Conservation (phyloP, 37 sponge, comb jelly and placozoan species). For the Petrosia ficiformis region DNA sequence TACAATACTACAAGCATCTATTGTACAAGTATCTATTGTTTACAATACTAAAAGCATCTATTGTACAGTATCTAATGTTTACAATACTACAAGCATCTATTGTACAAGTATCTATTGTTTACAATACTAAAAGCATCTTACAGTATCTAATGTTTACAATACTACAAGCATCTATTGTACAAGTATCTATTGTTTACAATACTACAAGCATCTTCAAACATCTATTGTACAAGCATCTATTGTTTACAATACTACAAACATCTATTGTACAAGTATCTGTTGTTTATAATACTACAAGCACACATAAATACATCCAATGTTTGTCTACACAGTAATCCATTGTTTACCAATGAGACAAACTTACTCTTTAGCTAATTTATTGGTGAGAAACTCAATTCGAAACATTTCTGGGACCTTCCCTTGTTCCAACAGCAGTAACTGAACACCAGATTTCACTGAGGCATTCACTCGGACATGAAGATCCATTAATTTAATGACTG, state of each 20-base stretch:
- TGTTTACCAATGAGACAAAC: conserved; percentile 1
- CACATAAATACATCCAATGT: background rate
- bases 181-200: background rate
- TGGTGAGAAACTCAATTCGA: conserved; percentile 50
- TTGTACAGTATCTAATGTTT: too few relatives aligned
- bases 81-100: background rate
- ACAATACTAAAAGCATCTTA: too few relatives aligned
- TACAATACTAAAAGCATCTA: background rate
- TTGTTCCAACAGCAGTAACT: conserved; percentile 66
- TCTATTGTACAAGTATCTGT: background rate
- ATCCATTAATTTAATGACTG: conserved; percentile 71
- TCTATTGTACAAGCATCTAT: too few relatives aligned
- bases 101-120: background rate
- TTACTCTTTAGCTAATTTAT: conserved; percentile 65
- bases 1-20: background rate
- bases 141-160: background rate
- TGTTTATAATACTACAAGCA: too few relatives aligned
- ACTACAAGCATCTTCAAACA: background rate
- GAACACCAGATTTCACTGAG: conserved; percentile 60
- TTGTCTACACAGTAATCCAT: background rate
- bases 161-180: background rate
- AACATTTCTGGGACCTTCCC: conserved; percentile 60
- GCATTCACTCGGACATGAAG: conserved; percentile 68
- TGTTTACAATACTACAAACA: background rate
- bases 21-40: background rate